Percentiles rank a stretch among this genome's conserved stretches.
phyloP scores from a whole-genome alignment of 2,888 invertebrate species.

The Heliothis peltigera region DNA sequence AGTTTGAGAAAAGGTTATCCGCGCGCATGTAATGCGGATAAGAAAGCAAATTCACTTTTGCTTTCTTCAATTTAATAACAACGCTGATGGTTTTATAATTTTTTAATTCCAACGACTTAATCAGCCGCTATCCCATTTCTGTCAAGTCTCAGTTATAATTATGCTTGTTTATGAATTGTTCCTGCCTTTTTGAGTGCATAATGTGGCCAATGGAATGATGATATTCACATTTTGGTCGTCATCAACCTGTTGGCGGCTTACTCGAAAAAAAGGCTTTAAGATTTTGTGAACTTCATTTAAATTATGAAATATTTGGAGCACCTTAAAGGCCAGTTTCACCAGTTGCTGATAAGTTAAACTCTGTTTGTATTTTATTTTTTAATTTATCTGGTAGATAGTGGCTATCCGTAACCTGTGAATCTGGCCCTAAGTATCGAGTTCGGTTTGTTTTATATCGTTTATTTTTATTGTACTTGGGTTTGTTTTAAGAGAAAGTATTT shows the following conservation, averaged over 20 bases:
- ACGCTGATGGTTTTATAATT: neutral
- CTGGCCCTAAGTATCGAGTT: too few species aligned
- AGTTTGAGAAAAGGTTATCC: too few species aligned
- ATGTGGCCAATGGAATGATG: neutral
- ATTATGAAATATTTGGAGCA: constrained; percentile 5
- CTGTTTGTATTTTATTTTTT: too few species aligned
- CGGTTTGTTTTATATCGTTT: neutral
- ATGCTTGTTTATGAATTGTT: neutral
- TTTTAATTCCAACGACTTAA: neutral
- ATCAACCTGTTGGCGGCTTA: neutral
- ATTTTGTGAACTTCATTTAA: neutral
- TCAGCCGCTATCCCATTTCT: neutral
- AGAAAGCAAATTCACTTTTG: too few species aligned
- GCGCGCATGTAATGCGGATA: too few species aligned
- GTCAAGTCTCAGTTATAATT: constrained; percentile 1
- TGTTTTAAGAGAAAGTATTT: constrained; percentile 28
- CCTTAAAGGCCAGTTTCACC: too few species aligned
- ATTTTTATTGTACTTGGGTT: neutral
- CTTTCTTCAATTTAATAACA: too few species aligned
- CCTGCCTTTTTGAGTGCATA: neutral
- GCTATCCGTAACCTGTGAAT: too few species aligned
- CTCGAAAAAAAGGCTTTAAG: neutral
- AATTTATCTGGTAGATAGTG: too few species aligned
- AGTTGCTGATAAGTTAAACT: too few species aligned
- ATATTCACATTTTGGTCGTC: neutral